Conservation (phyloP, 2,888 invertebrate species). For the Sinelater perroti region DNA sequence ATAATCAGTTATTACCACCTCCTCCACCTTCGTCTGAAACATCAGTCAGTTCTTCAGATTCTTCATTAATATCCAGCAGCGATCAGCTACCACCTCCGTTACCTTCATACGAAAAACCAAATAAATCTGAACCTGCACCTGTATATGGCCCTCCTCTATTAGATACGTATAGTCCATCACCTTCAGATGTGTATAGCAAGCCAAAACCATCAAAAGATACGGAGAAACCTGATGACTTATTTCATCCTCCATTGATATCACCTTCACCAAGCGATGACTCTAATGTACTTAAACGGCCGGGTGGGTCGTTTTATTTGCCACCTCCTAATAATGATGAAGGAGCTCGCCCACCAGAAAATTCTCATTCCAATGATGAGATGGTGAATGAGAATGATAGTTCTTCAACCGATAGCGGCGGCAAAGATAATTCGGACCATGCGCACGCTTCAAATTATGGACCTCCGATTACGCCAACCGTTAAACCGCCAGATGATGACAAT, state of each 20-base stretch:
- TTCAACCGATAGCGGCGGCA: background rate
- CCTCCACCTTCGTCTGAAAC: conserved; percentile 50
- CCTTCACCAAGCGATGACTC: background rate
- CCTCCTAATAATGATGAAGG: background rate
- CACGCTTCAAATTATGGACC: conserved; percentile 25
- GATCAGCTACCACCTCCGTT: conserved; percentile 54
- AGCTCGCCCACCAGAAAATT: conserved; percentile 1
- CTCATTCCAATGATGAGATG: too few relatives aligned
- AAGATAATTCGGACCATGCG: background rate
- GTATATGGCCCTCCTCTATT: too few relatives aligned
- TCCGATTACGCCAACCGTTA: conserved; percentile 33
- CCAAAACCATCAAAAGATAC: background rate
- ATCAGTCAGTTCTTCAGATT: conserved; percentile 54
- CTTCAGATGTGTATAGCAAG: conserved; percentile 53
- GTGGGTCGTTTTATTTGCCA: background rate
- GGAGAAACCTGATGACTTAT: background rate
- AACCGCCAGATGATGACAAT: conserved; percentile 35
- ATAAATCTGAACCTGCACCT: conserved; percentile 57
- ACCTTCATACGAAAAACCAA: conserved; percentile 54
- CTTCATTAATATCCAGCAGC: conserved; percentile 45
- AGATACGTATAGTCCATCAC: too few relatives aligned
- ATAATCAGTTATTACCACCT: conserved; percentile 41
- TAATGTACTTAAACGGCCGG: background rate
- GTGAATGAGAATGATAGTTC: too few relatives aligned
- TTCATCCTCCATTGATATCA: conserved; percentile 20